Percentiles rank a stretch among this genome's conserved stretches.
phyloP scores from a whole-genome alignment of 2,797 vertebrate genomes.

The Poecilia wingei region DNA sequence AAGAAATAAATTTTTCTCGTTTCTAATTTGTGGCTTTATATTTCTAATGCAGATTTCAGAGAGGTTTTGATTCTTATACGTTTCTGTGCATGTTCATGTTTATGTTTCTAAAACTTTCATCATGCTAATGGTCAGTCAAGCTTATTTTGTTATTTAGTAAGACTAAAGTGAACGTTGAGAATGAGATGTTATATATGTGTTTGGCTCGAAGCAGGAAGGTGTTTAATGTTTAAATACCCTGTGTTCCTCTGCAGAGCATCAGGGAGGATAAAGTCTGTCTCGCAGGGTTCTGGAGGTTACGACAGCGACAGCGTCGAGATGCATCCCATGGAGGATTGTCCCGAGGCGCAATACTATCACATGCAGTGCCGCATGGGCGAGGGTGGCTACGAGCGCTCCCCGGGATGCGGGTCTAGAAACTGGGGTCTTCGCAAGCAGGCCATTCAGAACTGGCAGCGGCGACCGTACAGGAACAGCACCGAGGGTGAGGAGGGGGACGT shows the following conservation, averaged over 20 bases:
- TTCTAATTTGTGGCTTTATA: neutral
- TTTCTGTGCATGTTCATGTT: neutral
- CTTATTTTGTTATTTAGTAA: slow-evolving; percentile 1
- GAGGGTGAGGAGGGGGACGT: slow-evolving; percentile 96
- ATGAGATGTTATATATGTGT: neutral
- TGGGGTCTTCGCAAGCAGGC: slow-evolving; percentile 95
- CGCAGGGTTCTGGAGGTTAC: slow-evolving; percentile 93
- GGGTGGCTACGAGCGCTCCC: slow-evolving; percentile 78
- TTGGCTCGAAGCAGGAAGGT: neutral
- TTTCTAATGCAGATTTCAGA: slow-evolving; percentile 1
- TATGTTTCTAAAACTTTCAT: neutral
- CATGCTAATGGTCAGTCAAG: neutral
- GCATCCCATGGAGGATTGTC: slow-evolving; percentile 86
- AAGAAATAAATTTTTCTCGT: neutral
- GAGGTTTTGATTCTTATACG: neutral
- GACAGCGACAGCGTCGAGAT: slow-evolving; percentile 95
- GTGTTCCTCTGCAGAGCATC: slow-evolving; percentile 82
- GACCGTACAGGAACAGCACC: slow-evolving; percentile 95
- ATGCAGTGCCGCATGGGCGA: slow-evolving; percentile 84
- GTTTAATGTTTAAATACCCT: neutral
- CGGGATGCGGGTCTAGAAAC: slow-evolving; percentile 83
- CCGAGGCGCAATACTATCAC: slow-evolving; percentile 85
- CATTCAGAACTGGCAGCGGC: slow-evolving; percentile 98
- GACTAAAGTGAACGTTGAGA: neutral
- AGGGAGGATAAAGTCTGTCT: slow-evolving; percentile 88